Evolutionary conservation across 2,797 vertebrate species (phyloP).

Genomic region (Poliocrania exsul): DNA sequence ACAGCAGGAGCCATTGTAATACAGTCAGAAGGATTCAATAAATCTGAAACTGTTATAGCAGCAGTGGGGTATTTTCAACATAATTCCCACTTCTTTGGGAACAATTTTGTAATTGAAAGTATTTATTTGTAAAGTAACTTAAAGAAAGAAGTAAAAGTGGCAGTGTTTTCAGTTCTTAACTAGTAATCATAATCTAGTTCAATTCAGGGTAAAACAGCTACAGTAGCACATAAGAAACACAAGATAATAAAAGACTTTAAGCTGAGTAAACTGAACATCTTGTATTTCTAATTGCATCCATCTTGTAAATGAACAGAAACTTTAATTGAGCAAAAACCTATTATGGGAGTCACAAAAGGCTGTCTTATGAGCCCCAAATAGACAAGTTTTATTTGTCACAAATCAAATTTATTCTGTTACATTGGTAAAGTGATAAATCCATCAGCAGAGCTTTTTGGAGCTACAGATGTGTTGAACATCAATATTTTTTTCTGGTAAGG

Average conservation of each 20-base stretch:
- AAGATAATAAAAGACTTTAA: slow-evolving; percentile 29
- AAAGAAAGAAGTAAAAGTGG: slow-evolving; percentile 44
- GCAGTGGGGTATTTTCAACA: slow-evolving; percentile 40
- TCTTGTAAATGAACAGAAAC: slow-evolving; percentile 36
- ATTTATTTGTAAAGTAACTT: slow-evolving; percentile 64
- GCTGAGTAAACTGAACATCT: slow-evolving; percentile 35
- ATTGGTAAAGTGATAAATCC: background rate
- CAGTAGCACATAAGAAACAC: background rate
- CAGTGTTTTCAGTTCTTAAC: slow-evolving; percentile 55
- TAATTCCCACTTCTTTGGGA: slow-evolving; percentile 65
- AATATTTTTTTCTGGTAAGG: background rate
- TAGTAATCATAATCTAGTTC: slow-evolving; percentile 62
- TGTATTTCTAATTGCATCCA: slow-evolving; percentile 52
- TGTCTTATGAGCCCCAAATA: slow-evolving; percentile 18
- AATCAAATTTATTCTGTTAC: slow-evolving; percentile 14
- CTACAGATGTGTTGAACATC: background rate
- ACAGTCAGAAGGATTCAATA: slow-evolving; percentile 46
- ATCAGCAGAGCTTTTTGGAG: background rate
- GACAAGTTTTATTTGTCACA: slow-evolving; percentile 16
- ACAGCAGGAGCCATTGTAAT: slow-evolving; percentile 60
- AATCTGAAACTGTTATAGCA: slow-evolving; percentile 51
- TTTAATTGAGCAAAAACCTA: slow-evolving; percentile 46
- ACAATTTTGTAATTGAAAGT: slow-evolving; percentile 69
- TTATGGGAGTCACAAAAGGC: background rate
- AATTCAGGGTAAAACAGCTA: slow-evolving; percentile 37